phyloP scores from a whole-genome alignment of 2,888 invertebrate genomes.

The Lasius fuliginosus region DNA sequence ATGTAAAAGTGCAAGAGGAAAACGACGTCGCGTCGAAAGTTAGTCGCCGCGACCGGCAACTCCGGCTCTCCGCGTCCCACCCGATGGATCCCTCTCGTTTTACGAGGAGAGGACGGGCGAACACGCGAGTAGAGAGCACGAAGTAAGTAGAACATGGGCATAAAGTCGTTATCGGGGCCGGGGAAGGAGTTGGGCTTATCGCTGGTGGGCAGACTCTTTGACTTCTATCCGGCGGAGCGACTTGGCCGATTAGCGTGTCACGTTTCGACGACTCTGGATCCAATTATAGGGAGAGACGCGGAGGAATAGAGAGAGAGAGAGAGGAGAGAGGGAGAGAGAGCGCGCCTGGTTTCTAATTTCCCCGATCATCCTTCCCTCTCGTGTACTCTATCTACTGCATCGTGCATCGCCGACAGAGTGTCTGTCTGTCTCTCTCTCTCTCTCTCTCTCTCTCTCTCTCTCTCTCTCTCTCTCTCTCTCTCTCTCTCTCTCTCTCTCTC shows the following conservation, averaged over 20 bases:
- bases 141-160: slow-evolving; percentile 54
- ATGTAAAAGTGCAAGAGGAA: slow-evolving; percentile 49
- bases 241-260: slow-evolving; percentile 68
- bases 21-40: slow-evolving; percentile 48
- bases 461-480: neutral
- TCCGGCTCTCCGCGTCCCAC: neutral
- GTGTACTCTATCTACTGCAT: slow-evolving; percentile 8
- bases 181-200: slow-evolving; percentile 62
- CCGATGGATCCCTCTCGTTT: slow-evolving; percentile 30
- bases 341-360: slow-evolving; percentile 43
- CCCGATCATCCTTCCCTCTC: neutral
- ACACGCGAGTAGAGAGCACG: slow-evolving; percentile 51
- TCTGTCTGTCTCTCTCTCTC: neutral
- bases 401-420: slow-evolving; percentile 20
- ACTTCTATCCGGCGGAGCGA: slow-evolving; percentile 60
- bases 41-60: slow-evolving; percentile 33
- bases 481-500: no score
- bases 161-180: slow-evolving; percentile 53
- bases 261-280: slow-evolving; percentile 62
- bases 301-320: slow-evolving; percentile 26
- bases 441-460: neutral
- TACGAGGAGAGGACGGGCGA: slow-evolving; percentile 36
- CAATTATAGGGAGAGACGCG: slow-evolving; percentile 59
- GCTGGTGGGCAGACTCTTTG: slow-evolving; percentile 65
- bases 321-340: neutral